Base-by-base conservation (phyloP, 2,888 invertebrate species). In the Lepidocyrtoides sp. region DNA sequence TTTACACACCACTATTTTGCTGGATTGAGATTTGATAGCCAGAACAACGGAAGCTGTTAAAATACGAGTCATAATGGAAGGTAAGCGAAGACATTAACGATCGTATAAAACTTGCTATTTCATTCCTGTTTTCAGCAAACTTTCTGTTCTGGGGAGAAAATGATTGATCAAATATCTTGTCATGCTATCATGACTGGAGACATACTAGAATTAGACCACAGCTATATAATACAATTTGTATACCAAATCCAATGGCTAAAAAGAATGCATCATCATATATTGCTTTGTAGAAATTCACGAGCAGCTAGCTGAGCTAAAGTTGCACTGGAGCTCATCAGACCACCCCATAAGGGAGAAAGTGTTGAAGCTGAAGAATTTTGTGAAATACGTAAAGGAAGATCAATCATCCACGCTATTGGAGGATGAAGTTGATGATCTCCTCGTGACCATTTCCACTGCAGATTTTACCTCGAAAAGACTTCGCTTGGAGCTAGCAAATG, bases 381-480 rank as follows among this genome's bases (percentile, higher is more conserved):
- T 54, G 23, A 92, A 75, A 48, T 57, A 44, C 72, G 72, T 86
- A 5, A 86, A 82, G 48, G 85, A 85, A 23, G 82, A 81, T 81
- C 86, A 63, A 57, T 87, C 85, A 66, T 87, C 66, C 48, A 82
- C 89, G 2, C 36, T 90, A 8, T 54, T 51, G 79, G 90, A 92
- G 10, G 90, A 92, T 26, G 87, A 90, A 83, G 69, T 88, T 66
- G 92, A 92, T 41, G 91, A 90, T 26, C 91, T 92, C 14, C 57
- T 92, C 8, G 77, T 54, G 41, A 41, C 92, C 36, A 89, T 91
- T n/a, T 91, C 89, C 10, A 82, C 89, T 4, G 82, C 85, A 2
- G 92, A 92, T 60, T 91, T 91, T 75, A 83, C 91, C 4, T 83
- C 91, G 8, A 85, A 89, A 23, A 26, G 92, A 29, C 87, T 92